These are phyloP conservation scores for Montipora sp. DNA, from an alignment of 64 coral and sea anemone genomes.

Conservation along the genomic window DNA sequence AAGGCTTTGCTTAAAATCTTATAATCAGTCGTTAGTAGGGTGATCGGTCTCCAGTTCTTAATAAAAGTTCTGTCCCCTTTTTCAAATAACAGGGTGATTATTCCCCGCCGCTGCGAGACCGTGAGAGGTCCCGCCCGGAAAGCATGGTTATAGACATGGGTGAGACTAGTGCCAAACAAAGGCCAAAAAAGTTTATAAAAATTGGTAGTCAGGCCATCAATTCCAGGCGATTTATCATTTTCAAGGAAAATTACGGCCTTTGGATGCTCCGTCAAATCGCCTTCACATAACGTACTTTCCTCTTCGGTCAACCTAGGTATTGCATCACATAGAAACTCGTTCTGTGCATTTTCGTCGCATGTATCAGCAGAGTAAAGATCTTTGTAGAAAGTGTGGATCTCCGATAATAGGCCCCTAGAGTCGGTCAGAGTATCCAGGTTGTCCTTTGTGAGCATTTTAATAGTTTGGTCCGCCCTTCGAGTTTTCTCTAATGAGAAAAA, in stretches of 20 bases:
- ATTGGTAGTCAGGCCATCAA: slow-evolving; percentile 5
- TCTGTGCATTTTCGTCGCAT: too few species aligned
- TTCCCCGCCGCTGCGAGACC: background rate
- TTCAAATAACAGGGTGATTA: background rate
- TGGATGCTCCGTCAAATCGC: too few species aligned
- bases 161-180: background rate
- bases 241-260: background rate
- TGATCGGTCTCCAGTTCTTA: slow-evolving; percentile 57
- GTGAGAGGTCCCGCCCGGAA: background rate
- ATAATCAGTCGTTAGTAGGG: slow-evolving; percentile 62
- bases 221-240: background rate
- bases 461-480: too few species aligned
- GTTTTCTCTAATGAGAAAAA: too few species aligned
- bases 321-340: too few species aligned
- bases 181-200: slow-evolving; percentile 20
- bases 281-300: too few species aligned
- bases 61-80: slow-evolving; percentile 15
- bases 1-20: slow-evolving; percentile 62
- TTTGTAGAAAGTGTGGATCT: too few species aligned
- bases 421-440: too few species aligned
- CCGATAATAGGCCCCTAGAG: too few species aligned
- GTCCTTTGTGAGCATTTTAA: too few species aligned
- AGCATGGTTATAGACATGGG: background rate
- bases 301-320: too few species aligned
- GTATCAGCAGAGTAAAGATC: too few species aligned